These are phyloP conservation scores for Drosophila tanythrix DNA, from an alignment of 2,888 invertebrate genomes.

Conservation along the genomic window DNA sequence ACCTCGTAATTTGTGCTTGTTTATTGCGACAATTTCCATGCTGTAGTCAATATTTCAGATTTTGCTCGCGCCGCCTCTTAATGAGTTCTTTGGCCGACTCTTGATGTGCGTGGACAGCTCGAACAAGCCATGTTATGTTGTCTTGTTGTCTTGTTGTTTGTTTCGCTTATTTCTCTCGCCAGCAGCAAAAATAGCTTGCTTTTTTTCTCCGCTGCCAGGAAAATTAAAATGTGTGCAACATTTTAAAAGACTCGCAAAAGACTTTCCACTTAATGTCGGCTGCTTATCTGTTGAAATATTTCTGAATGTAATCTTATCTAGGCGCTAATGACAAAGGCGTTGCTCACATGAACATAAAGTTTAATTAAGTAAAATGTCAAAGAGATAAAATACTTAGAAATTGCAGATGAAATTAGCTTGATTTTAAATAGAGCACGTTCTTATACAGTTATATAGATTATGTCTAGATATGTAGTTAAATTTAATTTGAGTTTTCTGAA, in stretches of 20 bases:
- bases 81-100: slow-evolving; percentile 43
- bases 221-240: slow-evolving; percentile 45
- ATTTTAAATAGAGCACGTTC: slow-evolving; percentile 1
- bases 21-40: slow-evolving; percentile 60
- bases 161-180: slow-evolving; percentile 20
- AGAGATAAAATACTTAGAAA: neutral
- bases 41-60: slow-evolving; percentile 56
- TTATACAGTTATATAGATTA: neutral
- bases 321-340: slow-evolving; percentile 8
- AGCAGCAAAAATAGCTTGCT: slow-evolving; percentile 11
- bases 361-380: slow-evolving; percentile 32
- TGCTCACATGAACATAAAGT: slow-evolving; percentile 31
- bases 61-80: slow-evolving; percentile 34
- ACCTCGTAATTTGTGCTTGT: slow-evolving; percentile 30
- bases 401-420: neutral
- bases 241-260: slow-evolving; percentile 20
- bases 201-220: slow-evolving; percentile 16
- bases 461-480: neutral
- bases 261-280: slow-evolving; percentile 28
- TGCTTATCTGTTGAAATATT: slow-evolving; percentile 13
- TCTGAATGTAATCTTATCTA: slow-evolving; percentile 23
- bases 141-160: slow-evolving; percentile 53
- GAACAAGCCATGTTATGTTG: slow-evolving; percentile 48
- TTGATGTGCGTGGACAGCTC: slow-evolving; percentile 53
- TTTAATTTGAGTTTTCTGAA: neutral